Evolutionary conservation across 2,888 invertebrate species (phyloP).

Genomic region (Cybosia mesomella): DNA sequence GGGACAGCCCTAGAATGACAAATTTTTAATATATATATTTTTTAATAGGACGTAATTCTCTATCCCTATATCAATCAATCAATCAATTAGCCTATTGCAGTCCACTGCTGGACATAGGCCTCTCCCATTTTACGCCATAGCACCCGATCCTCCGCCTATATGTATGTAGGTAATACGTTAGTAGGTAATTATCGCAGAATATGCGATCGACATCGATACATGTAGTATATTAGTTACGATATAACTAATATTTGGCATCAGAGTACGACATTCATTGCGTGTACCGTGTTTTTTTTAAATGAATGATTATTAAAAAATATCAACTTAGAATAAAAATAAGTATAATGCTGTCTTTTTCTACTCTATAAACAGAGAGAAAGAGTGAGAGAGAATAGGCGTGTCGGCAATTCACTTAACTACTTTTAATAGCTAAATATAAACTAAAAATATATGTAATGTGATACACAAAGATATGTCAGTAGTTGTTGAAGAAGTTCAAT

Average conservation of each 20-base stretch:
- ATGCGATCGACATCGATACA: conserved; percentile 32
- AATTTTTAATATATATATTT: neutral
- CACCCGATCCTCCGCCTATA: no score
- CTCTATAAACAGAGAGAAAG: neutral
- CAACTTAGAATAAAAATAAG: conserved; percentile 1
- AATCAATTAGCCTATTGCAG: no score
- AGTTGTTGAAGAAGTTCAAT: conserved; percentile 8
- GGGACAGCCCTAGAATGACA: neutral
- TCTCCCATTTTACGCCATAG: no score
- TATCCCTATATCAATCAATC: no score
- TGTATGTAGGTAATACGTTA: no score
- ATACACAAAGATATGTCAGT: conserved; percentile 19
- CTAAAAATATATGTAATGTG: conserved; percentile 14
- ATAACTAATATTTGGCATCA: conserved; percentile 80
- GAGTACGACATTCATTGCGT: conserved; percentile 59
- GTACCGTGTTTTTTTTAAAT: conserved; percentile 46
- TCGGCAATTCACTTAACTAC: neutral
- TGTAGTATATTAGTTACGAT: conserved; percentile 67
- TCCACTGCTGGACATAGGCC: no score
- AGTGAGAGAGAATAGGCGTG: neutral
- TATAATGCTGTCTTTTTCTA: neutral
- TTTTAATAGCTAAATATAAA: neutral
- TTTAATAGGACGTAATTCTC: no score
- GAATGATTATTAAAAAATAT: conserved; percentile 13
- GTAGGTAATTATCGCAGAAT: conserved; percentile 25